Evolutionary conservation across 2,797 vertebrate species (phyloP).

Genomic region (Cyclopterus lumpus): DNA sequence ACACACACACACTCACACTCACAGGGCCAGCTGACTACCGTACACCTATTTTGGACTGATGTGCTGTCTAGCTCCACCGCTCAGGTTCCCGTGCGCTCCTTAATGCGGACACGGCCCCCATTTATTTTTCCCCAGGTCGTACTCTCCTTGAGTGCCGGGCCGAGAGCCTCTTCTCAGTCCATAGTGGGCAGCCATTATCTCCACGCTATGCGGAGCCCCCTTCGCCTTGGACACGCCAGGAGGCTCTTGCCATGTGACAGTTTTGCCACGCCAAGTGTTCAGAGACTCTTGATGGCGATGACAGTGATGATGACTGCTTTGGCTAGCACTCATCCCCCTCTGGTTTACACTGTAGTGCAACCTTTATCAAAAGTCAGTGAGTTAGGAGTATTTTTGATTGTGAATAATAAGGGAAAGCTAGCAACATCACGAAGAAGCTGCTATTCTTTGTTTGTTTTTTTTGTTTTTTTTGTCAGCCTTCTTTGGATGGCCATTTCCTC

Average conservation of each 20-base stretch:
- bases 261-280: conserved; percentile 70
- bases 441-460: conserved; percentile 47
- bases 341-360: conserved; percentile 78
- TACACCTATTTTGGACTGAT: conserved; percentile 63
- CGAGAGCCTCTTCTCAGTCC: conserved; percentile 51
- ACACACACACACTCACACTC: conserved; percentile 43
- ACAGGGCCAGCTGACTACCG: conserved; percentile 64
- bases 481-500: conserved; percentile 74
- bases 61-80: conserved; percentile 62
- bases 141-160: conserved; percentile 51
- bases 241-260: conserved; percentile 49
- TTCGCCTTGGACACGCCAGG: conserved; percentile 34
- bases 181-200: conserved; percentile 39
- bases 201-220: conserved; percentile 76
- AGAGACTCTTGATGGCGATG: conserved; percentile 53
- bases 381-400: conserved; percentile 76
- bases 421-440: conserved; percentile 80
- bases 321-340: conserved; percentile 52
- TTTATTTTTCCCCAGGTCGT: conserved; percentile 29
- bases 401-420: conserved; percentile 82
- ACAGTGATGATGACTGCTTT: conserved; percentile 21
- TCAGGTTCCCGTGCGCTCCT: conserved; percentile 72
- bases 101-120: conserved; percentile 22
- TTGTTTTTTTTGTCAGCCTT: conserved; percentile 40
- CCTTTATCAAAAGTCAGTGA: conserved; percentile 70